Evolutionary conservation across 2,888 invertebrate species (phyloP).

Genomic region (Zaprionus obscuricornis): DNA sequence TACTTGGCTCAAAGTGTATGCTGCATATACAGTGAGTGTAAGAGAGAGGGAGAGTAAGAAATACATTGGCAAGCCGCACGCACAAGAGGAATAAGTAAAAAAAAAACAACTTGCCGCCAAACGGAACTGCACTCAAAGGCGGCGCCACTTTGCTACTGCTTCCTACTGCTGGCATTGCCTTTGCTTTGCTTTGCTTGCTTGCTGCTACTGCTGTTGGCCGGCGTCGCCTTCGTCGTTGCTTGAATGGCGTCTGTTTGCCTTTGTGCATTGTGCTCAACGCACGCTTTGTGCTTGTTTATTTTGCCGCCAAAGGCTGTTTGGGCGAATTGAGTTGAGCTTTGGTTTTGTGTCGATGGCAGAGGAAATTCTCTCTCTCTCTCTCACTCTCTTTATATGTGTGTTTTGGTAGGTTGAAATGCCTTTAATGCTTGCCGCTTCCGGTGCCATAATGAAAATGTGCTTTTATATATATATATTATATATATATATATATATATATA

Average conservation of each 20-base stretch:
- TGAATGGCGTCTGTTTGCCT: slow-evolving; percentile 70
- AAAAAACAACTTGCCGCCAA: slow-evolving; percentile 44
- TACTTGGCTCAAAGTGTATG: slow-evolving; percentile 64
- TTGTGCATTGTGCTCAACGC: slow-evolving; percentile 62
- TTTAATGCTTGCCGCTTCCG: slow-evolving; percentile 47
- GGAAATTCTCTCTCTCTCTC: too few relatives aligned
- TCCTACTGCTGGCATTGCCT: neutral
- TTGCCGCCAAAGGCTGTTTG: slow-evolving; percentile 39
- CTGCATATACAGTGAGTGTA: slow-evolving; percentile 11
- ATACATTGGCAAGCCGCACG: slow-evolving; percentile 36
- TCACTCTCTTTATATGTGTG: too few relatives aligned
- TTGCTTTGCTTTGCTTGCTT: slow-evolving; percentile 17
- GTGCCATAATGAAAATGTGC: slow-evolving; percentile 52
- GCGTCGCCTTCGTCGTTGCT: slow-evolving; percentile 39
- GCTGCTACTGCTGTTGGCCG: slow-evolving; percentile 8
- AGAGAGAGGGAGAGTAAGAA: slow-evolving; percentile 4
- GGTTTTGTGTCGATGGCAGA: too few relatives aligned
- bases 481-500: too few relatives aligned
- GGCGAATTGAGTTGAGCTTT: too few relatives aligned
- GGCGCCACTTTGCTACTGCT: slow-evolving; percentile 10
- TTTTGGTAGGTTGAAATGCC: slow-evolving; percentile 32
- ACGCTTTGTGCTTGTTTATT: slow-evolving; percentile 57
- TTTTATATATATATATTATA: slow-evolving; percentile 46
- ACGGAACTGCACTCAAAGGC: slow-evolving; percentile 65
- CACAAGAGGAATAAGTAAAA: slow-evolving; percentile 30